These are phyloP conservation scores for Sylvilagus floridanus DNA, from an alignment of 2,797 vertebrate species.

Conservation along the genomic window DNA sequence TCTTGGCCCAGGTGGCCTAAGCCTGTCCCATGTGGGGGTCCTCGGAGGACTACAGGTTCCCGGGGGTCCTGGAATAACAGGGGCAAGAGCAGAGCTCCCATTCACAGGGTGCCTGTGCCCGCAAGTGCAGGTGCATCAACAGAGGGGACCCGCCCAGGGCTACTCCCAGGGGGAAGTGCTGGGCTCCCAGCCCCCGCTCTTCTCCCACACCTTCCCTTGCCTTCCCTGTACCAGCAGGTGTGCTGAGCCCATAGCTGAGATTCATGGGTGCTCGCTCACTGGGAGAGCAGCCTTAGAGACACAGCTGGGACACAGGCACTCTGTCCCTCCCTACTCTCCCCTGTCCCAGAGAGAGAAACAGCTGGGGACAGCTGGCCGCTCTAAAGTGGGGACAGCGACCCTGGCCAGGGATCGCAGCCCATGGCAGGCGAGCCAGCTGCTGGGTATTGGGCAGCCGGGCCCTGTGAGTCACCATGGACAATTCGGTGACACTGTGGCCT, in stretches of 20 bases:
- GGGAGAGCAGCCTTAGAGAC: background rate
- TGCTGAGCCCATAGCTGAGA: background rate
- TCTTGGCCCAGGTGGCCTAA: background rate
- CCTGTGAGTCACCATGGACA: conserved; percentile 25
- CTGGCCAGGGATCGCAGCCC: conserved; percentile 31
- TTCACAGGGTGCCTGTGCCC: too few species aligned
- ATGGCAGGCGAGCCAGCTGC: background rate
- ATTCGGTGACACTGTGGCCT: conserved; percentile 37
- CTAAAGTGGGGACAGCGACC: background rate
- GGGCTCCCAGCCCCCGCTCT: background rate
- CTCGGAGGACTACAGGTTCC: background rate
- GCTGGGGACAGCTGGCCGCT: background rate
- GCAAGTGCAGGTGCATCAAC: too few species aligned
- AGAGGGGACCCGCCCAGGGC: background rate
- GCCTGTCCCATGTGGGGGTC: background rate
- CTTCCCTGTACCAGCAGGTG: background rate
- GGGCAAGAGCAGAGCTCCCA: background rate
- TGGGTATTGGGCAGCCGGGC: conserved; percentile 15
- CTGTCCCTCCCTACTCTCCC: background rate
- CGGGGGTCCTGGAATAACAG: background rate
- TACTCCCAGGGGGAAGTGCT: background rate
- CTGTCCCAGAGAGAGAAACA: background rate
- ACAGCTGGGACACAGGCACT: background rate
- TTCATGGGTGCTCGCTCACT: background rate
- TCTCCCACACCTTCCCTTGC: too few species aligned